phyloP scores from a whole-genome alignment of 2,113 vertebrate genomes.

The Hemibates koningsi region DNA sequence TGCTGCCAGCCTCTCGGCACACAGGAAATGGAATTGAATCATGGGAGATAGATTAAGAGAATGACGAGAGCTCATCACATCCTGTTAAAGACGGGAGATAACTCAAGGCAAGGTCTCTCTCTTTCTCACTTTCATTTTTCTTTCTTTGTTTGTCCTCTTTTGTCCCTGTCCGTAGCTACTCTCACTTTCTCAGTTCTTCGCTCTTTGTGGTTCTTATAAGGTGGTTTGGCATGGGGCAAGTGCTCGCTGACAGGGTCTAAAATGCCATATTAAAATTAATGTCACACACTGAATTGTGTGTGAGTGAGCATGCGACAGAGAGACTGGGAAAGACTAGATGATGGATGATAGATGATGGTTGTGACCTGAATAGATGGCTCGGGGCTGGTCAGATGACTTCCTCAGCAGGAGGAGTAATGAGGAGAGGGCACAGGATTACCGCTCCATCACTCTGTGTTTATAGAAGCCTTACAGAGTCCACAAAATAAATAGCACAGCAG shows the following conservation, averaged over 20 bases:
- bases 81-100: constrained; percentile 57
- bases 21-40: constrained; percentile 65
- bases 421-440: constrained; percentile 42
- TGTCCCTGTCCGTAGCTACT: background rate
- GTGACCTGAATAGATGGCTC: constrained; percentile 60
- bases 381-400: constrained; percentile 45
- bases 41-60: constrained; percentile 64
- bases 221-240: constrained; percentile 15
- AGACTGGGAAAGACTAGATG: constrained; percentile 10
- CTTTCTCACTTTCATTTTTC: background rate
- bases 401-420: constrained; percentile 51
- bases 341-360: constrained; percentile 59
- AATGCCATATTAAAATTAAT: constrained; percentile 44
- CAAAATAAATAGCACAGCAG: constrained; percentile 37
- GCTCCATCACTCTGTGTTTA: constrained; percentile 50
- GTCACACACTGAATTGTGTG: constrained; percentile 17
- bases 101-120: constrained; percentile 52
- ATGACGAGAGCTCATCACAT: constrained; percentile 61
- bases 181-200: constrained; percentile 8
- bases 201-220: constrained; percentile 1
- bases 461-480: constrained; percentile 9
- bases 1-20: constrained; percentile 41
- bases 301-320: constrained; percentile 14
- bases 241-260: constrained; percentile 32
- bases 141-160: background rate